Base-by-base conservation (phyloP, 2,113 vertebrate species). In the Uria aalge region DNA sequence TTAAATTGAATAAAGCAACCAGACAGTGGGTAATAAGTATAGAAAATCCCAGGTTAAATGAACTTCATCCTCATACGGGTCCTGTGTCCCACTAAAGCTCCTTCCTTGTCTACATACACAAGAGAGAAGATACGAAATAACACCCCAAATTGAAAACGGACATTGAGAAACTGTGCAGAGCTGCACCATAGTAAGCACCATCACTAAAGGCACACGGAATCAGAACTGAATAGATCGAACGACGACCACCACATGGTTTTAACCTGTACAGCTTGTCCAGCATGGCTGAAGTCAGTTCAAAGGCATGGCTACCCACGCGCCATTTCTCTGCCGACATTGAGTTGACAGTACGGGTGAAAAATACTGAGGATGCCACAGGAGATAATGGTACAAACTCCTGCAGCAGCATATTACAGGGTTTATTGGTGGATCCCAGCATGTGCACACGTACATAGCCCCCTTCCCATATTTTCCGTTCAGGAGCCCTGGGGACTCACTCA, bases 191-290 rank as follows among this genome's bases (percentile, higher is more conserved):
- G 4, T 15, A 45, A 73, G 20, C 6, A 32, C 41, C 36, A 24
- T 74, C 24, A 20, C 26, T 63, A 57, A 59, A 77, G 20, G 60
- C 45, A 72, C 14, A 30, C 11, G 30, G 18, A 50, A 50, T 40
- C 36, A 29, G 40, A 69, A 64, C 18, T 18, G 18, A 75, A 38
- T 3, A 57, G n/a, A 45, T 5, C 0, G 4, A 62, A 50, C 0
- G 2, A n/a, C 0, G 0, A 41, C 22, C 34, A n/a, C 27, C 18
- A 9, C 43, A 12, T 0, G 5, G 21, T 84, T 76, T 53, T 63
- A 75, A 26, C 19, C 19, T 8, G 50, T 43, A 59, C 16, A 67
- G 66, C 57, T 84, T 6, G 0, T 73, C 50, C 57, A 52, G 40
- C 1, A 0, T 1, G 9, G 15, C 52, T 80, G 43, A 53, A 73